phyloP scores from a whole-genome alignment of 37 sponge, comb jelly and placozoan genomes.

The Mnemiopsis leidyi region DNA sequence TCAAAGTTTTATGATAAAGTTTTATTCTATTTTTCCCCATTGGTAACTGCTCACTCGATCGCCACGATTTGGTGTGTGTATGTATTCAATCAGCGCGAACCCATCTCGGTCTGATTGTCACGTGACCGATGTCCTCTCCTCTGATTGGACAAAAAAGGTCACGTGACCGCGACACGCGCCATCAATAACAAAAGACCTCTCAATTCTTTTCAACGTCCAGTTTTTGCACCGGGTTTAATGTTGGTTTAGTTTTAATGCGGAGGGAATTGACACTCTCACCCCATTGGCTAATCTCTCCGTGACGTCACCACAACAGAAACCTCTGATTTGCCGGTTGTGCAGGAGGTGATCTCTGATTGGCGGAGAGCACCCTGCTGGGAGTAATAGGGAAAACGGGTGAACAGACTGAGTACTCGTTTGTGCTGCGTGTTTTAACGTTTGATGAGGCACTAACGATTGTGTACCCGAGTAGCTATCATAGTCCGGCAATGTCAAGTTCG shows the following conservation, averaged over 20 bases:
- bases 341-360: neutral
- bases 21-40: neutral
- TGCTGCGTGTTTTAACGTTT: neutral
- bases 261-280: neutral
- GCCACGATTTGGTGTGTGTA: neutral
- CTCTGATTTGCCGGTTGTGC: neutral
- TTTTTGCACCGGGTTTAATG: constrained; percentile 45
- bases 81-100: neutral
- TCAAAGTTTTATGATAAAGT: neutral
- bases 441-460: neutral
- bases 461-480: no score
- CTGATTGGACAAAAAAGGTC: neutral
- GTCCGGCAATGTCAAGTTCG: no score
- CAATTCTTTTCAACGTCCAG: neutral
- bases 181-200: neutral
- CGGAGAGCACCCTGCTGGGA: neutral
- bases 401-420: neutral
- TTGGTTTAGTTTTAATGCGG: constrained; percentile 12
- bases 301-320: neutral
- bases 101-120: neutral
- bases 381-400: neutral
- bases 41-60: neutral
- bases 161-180: neutral
- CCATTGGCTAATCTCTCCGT: neutral
- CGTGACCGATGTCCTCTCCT: neutral